A percentile compares a stretch with the other conserved stretches of the same genome.
phyloP scores from a whole-genome alignment of 2,888 invertebrate genomes.

The Diarsia rubi region DNA sequence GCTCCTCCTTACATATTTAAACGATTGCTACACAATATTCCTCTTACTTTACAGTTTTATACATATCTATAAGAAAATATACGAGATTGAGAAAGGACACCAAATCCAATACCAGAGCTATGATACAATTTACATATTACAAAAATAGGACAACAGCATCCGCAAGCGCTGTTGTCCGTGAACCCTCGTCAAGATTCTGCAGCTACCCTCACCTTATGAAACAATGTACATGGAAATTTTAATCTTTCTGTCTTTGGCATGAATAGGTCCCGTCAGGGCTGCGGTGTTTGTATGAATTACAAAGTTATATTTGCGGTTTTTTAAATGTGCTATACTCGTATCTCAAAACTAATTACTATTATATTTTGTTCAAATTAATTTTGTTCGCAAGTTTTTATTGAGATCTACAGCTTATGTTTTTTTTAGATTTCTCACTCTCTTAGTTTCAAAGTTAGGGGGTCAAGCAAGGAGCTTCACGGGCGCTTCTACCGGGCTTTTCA shows the following conservation, averaged over 20 bases:
- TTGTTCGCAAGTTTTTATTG: too few relatives aligned
- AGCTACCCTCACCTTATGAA: conserved; percentile 80
- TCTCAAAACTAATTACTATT: too few relatives aligned
- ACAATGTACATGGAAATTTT: conserved; percentile 85
- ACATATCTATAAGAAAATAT: neutral
- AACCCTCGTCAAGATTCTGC: conserved; percentile 85
- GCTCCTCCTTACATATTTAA: neutral
- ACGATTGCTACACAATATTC: neutral
- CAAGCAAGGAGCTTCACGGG: too few relatives aligned
- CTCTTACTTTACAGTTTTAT: neutral
- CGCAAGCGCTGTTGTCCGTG: conserved; percentile 76
- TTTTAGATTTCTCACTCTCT: too few relatives aligned
- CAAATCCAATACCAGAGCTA: conserved; percentile 47
- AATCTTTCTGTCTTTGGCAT: conserved; percentile 73
- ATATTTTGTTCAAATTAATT: too few relatives aligned
- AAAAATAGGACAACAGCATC: conserved; percentile 67
- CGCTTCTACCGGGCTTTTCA: too few relatives aligned
- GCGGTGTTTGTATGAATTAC: too few relatives aligned
- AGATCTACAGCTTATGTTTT: too few relatives aligned
- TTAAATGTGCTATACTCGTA: too few relatives aligned
- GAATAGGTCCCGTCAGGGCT: neutral
- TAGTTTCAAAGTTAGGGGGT: too few relatives aligned
- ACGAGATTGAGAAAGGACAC: conserved; percentile 10
- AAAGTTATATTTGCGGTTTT: too few relatives aligned
- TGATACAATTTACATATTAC: conserved; percentile 60